Percentiles rank a stretch among this genome's conserved stretches.
Conservation (phyloP, 1,140 invertebrate species). For the Drosophila erecta region DNA sequence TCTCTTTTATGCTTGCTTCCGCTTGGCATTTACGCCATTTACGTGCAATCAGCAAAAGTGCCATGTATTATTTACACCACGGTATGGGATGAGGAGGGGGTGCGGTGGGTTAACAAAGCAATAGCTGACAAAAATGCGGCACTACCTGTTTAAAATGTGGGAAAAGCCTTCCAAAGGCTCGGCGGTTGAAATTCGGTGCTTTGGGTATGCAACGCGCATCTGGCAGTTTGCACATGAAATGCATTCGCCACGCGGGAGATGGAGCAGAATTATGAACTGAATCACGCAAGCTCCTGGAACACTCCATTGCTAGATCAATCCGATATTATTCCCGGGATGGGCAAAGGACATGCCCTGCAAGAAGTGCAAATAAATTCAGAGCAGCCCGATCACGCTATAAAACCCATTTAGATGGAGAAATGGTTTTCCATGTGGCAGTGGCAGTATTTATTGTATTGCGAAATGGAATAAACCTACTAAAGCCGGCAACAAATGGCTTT, state of each 20-base stretch:
- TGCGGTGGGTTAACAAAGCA: slow-evolving; percentile 32
- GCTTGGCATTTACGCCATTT: slow-evolving; percentile 74
- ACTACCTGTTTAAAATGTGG: slow-evolving; percentile 42
- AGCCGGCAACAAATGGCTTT: slow-evolving; percentile 60
- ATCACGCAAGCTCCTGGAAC: slow-evolving; percentile 11
- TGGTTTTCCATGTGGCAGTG: slow-evolving; percentile 5
- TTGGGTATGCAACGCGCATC: slow-evolving; percentile 24
- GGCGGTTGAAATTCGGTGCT: not conserved
- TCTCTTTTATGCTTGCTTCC: slow-evolving; percentile 34
- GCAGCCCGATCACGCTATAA: slow-evolving; percentile 31
- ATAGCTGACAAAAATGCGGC: slow-evolving; percentile 30
- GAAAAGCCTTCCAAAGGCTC: slow-evolving; percentile 18
- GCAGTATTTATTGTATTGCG: slow-evolving; percentile 37
- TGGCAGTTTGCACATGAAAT: slow-evolving; percentile 27
- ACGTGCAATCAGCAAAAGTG: slow-evolving; percentile 81
- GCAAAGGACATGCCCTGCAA: slow-evolving; percentile 2
- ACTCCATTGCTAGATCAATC: not conserved
- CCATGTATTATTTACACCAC: slow-evolving; percentile 69
- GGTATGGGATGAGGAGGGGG: not conserved
- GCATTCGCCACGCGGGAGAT: slow-evolving; percentile 38
- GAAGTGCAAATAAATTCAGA: slow-evolving; percentile 9
- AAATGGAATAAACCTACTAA: slow-evolving; percentile 11
- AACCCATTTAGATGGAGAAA: slow-evolving; percentile 16
- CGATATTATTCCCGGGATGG: slow-evolving; percentile 13
- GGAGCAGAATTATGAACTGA: slow-evolving; percentile 12